phyloP scores from a whole-genome alignment of 2,113 vertebrate species.

The Gasterosteus nipponicus region DNA sequence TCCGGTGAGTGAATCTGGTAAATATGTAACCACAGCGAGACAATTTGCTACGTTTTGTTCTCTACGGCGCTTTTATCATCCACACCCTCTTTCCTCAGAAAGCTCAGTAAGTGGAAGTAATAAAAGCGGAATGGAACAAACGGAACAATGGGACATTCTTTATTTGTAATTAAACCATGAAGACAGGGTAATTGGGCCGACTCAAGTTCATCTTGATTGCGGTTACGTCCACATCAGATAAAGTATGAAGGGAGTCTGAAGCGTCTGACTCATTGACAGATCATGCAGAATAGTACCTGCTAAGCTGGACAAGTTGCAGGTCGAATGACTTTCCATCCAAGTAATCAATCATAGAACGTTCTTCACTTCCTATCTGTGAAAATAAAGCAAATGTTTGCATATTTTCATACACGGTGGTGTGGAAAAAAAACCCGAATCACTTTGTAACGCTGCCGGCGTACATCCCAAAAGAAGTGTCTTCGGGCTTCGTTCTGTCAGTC shows the following conservation, averaged over 20 bases:
- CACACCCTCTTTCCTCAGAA: neutral
- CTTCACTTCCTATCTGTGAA: neutral
- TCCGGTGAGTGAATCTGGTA: conserved; percentile 66
- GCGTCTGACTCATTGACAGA: neutral
- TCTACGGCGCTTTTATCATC: neutral
- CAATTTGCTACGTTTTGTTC: neutral
- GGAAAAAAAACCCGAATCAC: neutral
- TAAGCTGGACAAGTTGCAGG: neutral
- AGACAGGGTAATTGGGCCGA: neutral
- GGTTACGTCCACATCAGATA: neutral
- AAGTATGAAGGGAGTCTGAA: neutral
- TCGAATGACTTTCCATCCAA: neutral
- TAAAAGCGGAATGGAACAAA: neutral
- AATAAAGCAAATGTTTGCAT: conserved; percentile 7
- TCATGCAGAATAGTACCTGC: neutral
- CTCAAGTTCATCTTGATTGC: neutral
- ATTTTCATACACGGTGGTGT: neutral
- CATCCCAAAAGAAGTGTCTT: neutral
- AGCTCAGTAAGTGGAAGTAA: neutral
- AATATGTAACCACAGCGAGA: neutral
- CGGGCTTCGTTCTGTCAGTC: neutral
- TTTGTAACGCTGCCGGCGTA: neutral
- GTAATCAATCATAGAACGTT: neutral
- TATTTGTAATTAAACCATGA: neutral
- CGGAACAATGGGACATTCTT: neutral